phyloP scores from a whole-genome alignment of 2,797 vertebrate species.

The Chiloscyllium punctatum region DNA sequence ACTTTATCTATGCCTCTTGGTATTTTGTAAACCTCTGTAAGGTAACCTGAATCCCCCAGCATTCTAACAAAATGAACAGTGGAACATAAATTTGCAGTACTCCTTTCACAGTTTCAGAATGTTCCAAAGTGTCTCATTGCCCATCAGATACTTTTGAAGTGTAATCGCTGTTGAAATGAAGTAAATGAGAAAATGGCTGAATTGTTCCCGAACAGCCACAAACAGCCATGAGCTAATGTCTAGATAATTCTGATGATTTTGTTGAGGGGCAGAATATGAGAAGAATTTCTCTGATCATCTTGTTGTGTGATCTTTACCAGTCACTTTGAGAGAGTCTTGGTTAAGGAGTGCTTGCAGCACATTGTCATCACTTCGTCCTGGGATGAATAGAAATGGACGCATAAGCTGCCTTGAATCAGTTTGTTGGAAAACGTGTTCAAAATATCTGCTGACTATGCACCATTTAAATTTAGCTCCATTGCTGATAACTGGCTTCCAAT shows the following conservation, averaged over 20 bases:
- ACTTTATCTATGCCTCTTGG: too few species aligned
- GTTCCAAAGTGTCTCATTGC: background rate
- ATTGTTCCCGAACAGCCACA: background rate
- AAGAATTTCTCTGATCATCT: background rate
- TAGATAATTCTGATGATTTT: background rate
- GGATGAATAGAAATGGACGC: background rate
- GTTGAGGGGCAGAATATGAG: background rate
- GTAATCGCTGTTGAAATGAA: background rate
- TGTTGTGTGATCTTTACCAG: background rate
- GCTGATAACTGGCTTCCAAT: background rate
- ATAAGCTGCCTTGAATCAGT: background rate
- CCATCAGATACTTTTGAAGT: background rate
- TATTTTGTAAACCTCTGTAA: too few species aligned
- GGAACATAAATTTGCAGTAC: background rate
- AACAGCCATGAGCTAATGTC: background rate
- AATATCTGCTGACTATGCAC: background rate
- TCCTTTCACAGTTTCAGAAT: background rate
- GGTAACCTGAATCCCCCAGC: background rate
- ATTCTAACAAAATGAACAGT: background rate
- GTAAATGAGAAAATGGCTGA: background rate
- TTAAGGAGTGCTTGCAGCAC: background rate
- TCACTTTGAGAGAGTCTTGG: background rate
- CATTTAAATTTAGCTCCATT: background rate
- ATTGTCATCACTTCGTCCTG: background rate
- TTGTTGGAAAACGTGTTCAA: background rate